These are phyloP conservation scores for Scaptomyza hsui DNA, from an alignment of 1,140 invertebrate genomes.

Conservation along the genomic window DNA sequence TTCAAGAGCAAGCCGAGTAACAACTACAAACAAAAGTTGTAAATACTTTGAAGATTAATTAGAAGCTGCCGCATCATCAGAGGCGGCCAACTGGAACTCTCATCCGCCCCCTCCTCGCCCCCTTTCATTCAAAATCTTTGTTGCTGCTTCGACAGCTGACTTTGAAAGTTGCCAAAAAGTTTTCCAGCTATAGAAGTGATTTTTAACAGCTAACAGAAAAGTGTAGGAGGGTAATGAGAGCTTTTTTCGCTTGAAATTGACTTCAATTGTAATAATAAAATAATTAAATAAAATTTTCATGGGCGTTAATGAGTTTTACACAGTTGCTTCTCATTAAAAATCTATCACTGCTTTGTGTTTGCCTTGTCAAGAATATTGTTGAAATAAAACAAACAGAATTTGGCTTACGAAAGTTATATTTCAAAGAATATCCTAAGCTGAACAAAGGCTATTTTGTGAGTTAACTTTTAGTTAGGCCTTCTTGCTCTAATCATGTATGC, in stretches of 20 bases:
- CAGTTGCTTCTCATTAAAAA: slow-evolving; percentile 29
- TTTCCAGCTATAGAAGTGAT: slow-evolving; percentile 30
- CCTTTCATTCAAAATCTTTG: background rate
- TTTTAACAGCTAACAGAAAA: slow-evolving; percentile 10
- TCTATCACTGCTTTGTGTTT: slow-evolving; percentile 25
- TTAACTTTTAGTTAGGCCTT: background rate
- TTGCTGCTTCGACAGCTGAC: slow-evolving; percentile 55
- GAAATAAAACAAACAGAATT: background rate
- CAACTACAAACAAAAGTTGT: slow-evolving; percentile 71
- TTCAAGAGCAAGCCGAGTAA: slow-evolving; percentile 33
- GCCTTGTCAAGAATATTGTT: background rate
- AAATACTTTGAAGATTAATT: slow-evolving; percentile 81
- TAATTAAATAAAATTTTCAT: slow-evolving; percentile 49
- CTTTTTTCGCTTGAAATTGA: slow-evolving; percentile 12
- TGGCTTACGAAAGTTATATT: background rate
- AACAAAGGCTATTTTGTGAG: background rate
- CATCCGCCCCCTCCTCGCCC: background rate
- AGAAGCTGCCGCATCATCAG: slow-evolving; percentile 32
- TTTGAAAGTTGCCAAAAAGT: slow-evolving; percentile 56
- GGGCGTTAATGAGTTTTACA: slow-evolving; percentile 42
- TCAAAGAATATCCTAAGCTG: background rate
- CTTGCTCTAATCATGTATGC: background rate
- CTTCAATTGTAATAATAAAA: slow-evolving; percentile 25
- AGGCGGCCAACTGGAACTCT: slow-evolving; percentile 18
- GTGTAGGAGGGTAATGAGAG: background rate